Percentiles rank a stretch among this genome's conserved stretches.
Conservation (phyloP, 1,140 invertebrate genomes). For the Caenorhabditis brenneri region DNA sequence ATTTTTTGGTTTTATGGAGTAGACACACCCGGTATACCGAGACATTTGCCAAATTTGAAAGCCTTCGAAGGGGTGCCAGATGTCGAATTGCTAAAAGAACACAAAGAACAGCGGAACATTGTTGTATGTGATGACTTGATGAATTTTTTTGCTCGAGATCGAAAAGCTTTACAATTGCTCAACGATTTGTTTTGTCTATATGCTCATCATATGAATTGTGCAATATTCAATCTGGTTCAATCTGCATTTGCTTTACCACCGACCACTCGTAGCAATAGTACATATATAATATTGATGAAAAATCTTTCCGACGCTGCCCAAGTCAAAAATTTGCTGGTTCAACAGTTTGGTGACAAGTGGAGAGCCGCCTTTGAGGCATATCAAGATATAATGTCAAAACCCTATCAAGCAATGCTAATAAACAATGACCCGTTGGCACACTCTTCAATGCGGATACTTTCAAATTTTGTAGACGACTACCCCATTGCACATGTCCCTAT, state of each 20-base stretch:
- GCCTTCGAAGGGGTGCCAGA: not conserved
- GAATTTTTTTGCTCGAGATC: too few species aligned
- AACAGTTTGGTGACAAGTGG: not conserved
- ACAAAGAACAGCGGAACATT: not conserved
- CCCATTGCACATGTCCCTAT: not conserved
- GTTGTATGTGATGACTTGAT: not conserved
- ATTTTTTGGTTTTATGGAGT: too few species aligned
- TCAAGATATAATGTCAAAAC: not conserved
- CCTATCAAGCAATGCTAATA: not conserved
- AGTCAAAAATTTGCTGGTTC: not conserved
- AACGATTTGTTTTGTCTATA: not conserved
- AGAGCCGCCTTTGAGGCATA: not conserved
- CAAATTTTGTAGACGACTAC: not conserved
- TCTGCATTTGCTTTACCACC: too few species aligned
- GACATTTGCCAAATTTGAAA: not conserved
- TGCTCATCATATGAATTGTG: not conserved
- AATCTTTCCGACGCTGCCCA: not conserved
- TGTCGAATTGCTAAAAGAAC: not conserved
- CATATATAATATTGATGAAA: not conserved
- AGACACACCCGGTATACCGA: not conserved
- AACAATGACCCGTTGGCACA: not conserved
- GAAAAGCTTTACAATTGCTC: not conserved
- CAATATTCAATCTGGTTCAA: not conserved
- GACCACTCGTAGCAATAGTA: not conserved
- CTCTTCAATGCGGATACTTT: not conserved